These are phyloP conservation scores for Pagrus major DNA, from an alignment of 2,113 vertebrate genomes.

Conservation along the genomic window DNA sequence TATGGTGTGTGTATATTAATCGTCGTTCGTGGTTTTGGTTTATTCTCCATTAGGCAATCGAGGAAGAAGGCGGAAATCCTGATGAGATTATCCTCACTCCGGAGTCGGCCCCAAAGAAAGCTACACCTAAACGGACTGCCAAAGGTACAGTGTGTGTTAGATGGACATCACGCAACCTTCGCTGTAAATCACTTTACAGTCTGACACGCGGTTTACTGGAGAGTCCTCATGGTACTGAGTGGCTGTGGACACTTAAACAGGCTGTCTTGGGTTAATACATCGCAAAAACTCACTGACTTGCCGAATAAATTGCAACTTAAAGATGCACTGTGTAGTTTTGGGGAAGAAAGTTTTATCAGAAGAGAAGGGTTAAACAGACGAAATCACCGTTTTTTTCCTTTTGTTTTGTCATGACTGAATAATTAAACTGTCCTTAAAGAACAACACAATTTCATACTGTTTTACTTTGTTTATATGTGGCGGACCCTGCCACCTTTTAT, in stretches of 20 bases:
- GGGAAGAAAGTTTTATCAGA: too few species aligned
- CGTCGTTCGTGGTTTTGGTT: neutral
- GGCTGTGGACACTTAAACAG: neutral
- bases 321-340: too few species aligned
- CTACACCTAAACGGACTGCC: slow-evolving; percentile 81
- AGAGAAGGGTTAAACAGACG: too few species aligned
- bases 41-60: slow-evolving; percentile 85
- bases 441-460: too few species aligned
- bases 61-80: slow-evolving; percentile 94
- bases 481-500: too few species aligned
- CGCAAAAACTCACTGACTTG: too few species aligned
- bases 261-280: neutral
- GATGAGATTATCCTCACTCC: slow-evolving; percentile 87
- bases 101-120: slow-evolving; percentile 85
- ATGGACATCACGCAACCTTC: neutral
- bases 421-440: too few species aligned
- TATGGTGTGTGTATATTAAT: accelerated
- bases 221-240: neutral
- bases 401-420: too few species aligned
- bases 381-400: too few species aligned
- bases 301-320: too few species aligned
- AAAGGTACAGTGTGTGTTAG: slow-evolving; percentile 87
- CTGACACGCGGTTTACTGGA: neutral
- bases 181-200: too few species aligned
- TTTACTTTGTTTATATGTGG: too few species aligned